Evolutionary conservation across 2,113 vertebrate genomes (phyloP).

Genomic region (Falcunculus frontatus): DNA sequence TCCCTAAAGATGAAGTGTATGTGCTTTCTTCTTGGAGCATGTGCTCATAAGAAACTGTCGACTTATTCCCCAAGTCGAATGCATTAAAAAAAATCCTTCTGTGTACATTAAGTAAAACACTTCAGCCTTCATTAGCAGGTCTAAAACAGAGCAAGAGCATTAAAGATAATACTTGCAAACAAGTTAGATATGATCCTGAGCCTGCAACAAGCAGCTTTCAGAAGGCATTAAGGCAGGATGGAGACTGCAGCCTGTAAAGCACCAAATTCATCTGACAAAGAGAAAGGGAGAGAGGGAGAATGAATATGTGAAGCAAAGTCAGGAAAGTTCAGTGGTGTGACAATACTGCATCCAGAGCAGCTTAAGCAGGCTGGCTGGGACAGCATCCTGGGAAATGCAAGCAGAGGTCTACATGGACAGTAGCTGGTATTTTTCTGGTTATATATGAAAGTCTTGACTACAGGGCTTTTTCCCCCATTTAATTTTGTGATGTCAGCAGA

Average conservation of each 20-base stretch:
- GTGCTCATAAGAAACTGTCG: background rate
- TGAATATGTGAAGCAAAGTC: background rate
- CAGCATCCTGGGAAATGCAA: background rate
- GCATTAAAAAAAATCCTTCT: background rate
- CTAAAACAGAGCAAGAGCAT: background rate
- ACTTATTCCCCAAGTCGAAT: background rate
- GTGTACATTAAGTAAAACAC: background rate
- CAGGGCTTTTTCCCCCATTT: background rate
- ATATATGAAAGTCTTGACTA: background rate
- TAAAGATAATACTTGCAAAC: background rate
- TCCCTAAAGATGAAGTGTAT: background rate
- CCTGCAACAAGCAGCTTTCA: background rate
- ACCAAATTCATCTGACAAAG: background rate
- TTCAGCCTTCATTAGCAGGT: background rate
- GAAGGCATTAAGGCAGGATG: background rate
- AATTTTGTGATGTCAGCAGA: constrained; percentile 15
- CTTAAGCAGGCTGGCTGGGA: background rate
- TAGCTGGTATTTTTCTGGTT: background rate
- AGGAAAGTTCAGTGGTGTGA: background rate
- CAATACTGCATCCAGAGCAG: background rate
- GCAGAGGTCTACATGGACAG: background rate
- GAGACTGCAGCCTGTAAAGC: background rate
- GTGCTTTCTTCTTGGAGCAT: background rate
- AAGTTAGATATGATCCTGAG: background rate
- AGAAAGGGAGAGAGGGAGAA: background rate